Evolutionary conservation across 53 echinoderm and acorn worm species (phyloP), one percentile per base, ranked within the genome.

Genomic region (Patiria pectinifera): DNA sequence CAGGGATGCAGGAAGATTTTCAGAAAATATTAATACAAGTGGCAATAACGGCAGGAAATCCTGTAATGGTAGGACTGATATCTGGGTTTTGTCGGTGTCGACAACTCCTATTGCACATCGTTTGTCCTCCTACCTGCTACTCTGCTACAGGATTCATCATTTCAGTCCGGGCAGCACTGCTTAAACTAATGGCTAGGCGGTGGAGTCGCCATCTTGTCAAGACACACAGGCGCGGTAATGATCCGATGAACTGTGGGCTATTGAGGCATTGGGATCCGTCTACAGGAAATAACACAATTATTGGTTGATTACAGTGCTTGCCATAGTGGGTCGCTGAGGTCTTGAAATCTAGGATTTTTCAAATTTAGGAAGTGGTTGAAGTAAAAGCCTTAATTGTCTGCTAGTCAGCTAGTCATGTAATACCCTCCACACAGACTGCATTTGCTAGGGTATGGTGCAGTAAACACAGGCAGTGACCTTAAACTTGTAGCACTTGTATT

Each of bases 201-300:
- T 21, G 48, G 19, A 19, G 60, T n/a, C 25, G 53, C 3, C 4
- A 53, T 89, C 21, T 15, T 66, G 90, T 90, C 90, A 90, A 80
- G 90, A 90, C 47, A 81, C 69, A 16, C 90, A 80, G 63, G 90
- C 48, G 4, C 66, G 80, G 90, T 90, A 90, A 69, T 90, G 90
- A 69, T 90, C 90, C 19, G 90, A 90, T 71, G 88, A 61, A 62
- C 93, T 88, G 45, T 93, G 93, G 26, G 93, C 87, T 18, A 88
- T 13, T 15, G 93, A 93, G 59, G 93, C 93, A 25, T 93, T 82
- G 14, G 93, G 93, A 76, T 93, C 93, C 53, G 83, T 93, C 93
- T 93, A 83, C 3, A 48, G 45, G 74, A 46, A 9, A 59, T 16
- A 87, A 61, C 63, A 26, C 70, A 71, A 6, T 35, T 13, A 48